Conservation (phyloP, 2,888 invertebrate species). For the Cordylochernes scorpioides region DNA sequence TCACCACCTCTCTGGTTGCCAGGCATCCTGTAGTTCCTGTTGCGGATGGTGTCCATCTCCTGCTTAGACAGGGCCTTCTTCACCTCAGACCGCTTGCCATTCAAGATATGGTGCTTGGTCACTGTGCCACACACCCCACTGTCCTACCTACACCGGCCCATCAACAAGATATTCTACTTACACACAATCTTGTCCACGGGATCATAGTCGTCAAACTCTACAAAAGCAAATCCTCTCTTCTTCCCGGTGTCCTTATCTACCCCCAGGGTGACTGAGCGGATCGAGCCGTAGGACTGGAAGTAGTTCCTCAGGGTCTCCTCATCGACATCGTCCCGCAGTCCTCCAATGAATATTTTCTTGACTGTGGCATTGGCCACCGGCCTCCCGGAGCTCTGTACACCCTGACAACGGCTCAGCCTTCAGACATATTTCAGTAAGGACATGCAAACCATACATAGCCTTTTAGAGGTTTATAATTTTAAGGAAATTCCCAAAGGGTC, state of each 20-base stretch:
- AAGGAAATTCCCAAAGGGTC: background rate
- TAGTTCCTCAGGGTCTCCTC: slow-evolving; percentile 62
- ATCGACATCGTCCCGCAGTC: slow-evolving; percentile 67
- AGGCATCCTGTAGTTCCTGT: too few relatives aligned
- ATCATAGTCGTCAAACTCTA: slow-evolving; percentile 90
- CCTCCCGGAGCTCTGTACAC: slow-evolving; percentile 33
- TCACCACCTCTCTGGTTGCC: too few relatives aligned
- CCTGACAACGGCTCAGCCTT: slow-evolving; percentile 1
- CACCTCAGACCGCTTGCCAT: slow-evolving; percentile 59
- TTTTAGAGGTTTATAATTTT: slow-evolving; percentile 1
- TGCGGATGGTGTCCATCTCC: slow-evolving; percentile 47
- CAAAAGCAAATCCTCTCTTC: slow-evolving; percentile 80
- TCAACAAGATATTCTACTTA: slow-evolving; percentile 27
- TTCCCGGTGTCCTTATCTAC: slow-evolving; percentile 78
- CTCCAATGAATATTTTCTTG: slow-evolving; percentile 80
- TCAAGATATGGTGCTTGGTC: slow-evolving; percentile 43
- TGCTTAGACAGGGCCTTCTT: slow-evolving; percentile 73
- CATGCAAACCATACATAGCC: background rate
- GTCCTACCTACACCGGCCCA: background rate
- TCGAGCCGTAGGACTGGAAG: slow-evolving; percentile 39
- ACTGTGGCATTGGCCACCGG: slow-evolving; percentile 80
- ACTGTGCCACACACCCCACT: background rate
- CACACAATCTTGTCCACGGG: slow-evolving; percentile 82
- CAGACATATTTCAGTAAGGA: slow-evolving; percentile 3
- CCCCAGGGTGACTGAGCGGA: slow-evolving; percentile 56